These are phyloP conservation scores for Karalla daura DNA, from an alignment of 2,797 vertebrate species.

Conservation along the genomic window DNA sequence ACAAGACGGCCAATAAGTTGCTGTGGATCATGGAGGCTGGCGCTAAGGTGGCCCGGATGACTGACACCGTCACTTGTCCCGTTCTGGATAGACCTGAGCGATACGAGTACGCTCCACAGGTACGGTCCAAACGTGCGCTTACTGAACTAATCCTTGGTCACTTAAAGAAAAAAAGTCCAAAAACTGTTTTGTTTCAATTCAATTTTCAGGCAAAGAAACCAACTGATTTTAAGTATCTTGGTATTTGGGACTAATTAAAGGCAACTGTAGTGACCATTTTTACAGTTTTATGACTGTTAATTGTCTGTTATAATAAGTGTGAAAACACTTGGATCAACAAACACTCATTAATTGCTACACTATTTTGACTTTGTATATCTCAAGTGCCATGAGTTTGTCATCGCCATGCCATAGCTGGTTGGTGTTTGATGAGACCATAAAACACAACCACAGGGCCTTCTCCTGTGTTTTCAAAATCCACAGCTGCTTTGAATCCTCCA, in stretches of 20 bases:
- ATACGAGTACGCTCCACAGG: constrained; percentile 79
- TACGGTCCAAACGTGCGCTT: constrained; percentile 17
- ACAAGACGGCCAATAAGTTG: constrained; percentile 78
- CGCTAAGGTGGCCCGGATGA: constrained; percentile 71
- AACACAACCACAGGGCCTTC: constrained; percentile 11
- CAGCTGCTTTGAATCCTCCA: neutral
- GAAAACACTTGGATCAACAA: no score
- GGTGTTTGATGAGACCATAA: constrained; percentile 22
- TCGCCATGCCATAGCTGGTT: neutral
- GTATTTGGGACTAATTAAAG: no score
- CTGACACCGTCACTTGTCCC: constrained; percentile 69
- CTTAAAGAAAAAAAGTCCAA: no score
- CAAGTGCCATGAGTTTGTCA: neutral
- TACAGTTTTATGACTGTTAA: no score
- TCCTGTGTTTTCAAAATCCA: constrained; percentile 34
- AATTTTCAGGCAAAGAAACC: no score
- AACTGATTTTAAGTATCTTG: no score
- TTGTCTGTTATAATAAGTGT: no score
- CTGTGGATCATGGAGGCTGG: constrained; percentile 77
- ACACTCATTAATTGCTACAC: no score
- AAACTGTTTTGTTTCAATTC: no score
- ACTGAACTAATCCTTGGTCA: no score
- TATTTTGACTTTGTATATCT: no score
- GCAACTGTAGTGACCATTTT: no score
- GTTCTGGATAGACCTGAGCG: constrained; percentile 78